Evolutionary conservation across 2,113 vertebrate genomes (phyloP).

Genomic region (Macheiramphus alcinus): DNA sequence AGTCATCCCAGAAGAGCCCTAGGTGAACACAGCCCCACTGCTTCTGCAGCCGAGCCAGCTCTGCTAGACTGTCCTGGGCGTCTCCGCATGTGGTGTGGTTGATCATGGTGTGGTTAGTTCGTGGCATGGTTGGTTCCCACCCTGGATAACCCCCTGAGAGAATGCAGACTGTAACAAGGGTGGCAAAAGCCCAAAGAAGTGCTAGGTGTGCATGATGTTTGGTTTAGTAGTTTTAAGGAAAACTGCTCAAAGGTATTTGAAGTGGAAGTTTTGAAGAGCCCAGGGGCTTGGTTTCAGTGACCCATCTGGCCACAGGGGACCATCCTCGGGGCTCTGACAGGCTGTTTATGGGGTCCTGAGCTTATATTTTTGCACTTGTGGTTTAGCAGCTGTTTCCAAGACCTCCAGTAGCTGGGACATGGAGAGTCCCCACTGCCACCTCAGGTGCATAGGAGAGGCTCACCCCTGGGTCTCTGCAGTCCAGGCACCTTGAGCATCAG

Average conservation of each 20-base stretch:
- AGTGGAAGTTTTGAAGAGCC: not conserved
- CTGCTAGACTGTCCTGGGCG: not conserved
- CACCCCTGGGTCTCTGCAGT: not conserved
- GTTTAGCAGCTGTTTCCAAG: not conserved
- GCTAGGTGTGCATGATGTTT: fast-evolving
- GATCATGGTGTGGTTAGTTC: not conserved
- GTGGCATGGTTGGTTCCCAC: not conserved
- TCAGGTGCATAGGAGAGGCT: not conserved
- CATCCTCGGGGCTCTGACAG: not conserved
- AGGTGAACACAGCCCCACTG: not conserved
- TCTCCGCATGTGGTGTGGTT: fast-evolving
- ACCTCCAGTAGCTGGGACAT: not conserved
- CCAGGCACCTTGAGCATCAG: not conserved
- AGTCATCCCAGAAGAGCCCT: not conserved
- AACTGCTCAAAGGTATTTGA: not conserved
- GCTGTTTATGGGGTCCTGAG: not conserved
- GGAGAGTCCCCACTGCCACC: not conserved
- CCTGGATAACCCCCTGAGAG: not conserved
- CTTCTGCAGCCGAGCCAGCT: not conserved
- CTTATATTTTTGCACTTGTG: not conserved
- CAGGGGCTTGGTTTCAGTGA: not conserved
- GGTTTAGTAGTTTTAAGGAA: not conserved
- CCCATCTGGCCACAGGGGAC: not conserved
- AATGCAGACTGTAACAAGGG: fast-evolving
- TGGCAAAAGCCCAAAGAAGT: not conserved